These are phyloP conservation scores for Sebastes alutus DNA, from an alignment of 2,797 vertebrate genomes.

Conservation along the genomic window DNA sequence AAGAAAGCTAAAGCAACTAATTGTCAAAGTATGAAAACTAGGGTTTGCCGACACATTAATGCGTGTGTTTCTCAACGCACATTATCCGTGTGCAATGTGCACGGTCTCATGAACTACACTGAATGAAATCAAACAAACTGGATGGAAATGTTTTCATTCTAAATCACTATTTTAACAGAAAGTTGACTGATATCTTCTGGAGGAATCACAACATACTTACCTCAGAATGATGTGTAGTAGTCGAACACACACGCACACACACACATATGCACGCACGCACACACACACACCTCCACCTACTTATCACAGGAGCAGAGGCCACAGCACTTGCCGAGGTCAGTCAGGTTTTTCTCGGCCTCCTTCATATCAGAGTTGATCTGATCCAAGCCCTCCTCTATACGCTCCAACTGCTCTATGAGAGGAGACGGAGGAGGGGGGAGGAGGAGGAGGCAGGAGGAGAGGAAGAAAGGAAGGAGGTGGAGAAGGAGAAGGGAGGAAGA, in stretches of 20 bases:
- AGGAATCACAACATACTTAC: not conserved
- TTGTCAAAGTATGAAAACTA: not conserved
- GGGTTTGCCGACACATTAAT: not conserved
- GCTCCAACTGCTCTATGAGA: slow-evolving; percentile 89
- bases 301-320: slow-evolving; percentile 94
- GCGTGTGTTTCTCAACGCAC: not conserved
- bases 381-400: slow-evolving; percentile 93
- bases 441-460: too few species aligned
- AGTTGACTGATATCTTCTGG: not conserved
- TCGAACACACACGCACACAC: not conserved
- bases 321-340: slow-evolving; percentile 94
- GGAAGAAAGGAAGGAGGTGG: too few species aligned
- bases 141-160: not conserved
- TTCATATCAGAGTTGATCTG: slow-evolving; percentile 97
- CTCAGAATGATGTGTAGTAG: not conserved
- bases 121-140: not conserved
- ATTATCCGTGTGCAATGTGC: not conserved
- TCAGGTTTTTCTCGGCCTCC: slow-evolving; percentile 95
- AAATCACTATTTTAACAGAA: not conserved
- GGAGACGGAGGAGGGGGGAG: not conserved
- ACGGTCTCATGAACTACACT: not conserved
- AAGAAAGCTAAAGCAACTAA: not conserved
- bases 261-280: not conserved
- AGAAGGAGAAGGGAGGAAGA: not conserved
- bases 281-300: slow-evolving; percentile 70